A percentile compares a stretch with the other conserved stretches of the same genome.
Evolutionary conservation across 2,888 invertebrate genomes (phyloP).

Genomic region (Poecilobothrus nobilitatus): DNA sequence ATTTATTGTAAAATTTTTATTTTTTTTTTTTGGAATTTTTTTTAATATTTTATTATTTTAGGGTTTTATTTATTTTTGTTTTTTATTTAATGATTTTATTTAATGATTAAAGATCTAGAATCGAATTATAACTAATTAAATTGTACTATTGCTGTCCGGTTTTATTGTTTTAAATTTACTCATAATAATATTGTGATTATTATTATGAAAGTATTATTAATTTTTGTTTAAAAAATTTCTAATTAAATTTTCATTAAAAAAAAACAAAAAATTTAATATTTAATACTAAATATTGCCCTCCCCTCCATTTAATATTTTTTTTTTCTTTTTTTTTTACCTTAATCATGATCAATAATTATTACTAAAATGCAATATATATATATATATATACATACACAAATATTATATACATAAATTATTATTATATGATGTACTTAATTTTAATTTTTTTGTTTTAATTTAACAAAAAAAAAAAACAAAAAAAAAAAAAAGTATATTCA

Average conservation of each 20-base stretch:
- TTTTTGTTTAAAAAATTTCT: background rate
- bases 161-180: conserved; percentile 8
- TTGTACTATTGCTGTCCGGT: background rate
- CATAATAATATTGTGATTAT: background rate
- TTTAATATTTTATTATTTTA: background rate
- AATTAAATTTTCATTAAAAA: background rate
- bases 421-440: background rate
- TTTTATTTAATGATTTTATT: background rate
- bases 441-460: background rate
- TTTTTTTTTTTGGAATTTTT: background rate
- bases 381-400: too few relatives aligned
- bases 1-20: background rate
- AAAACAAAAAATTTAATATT: background rate
- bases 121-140: conserved; percentile 7
- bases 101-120: conserved; percentile 4
- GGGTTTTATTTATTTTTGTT: background rate
- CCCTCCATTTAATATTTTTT: background rate
- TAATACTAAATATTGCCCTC: background rate
- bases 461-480: too few relatives aligned
- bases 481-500: too few relatives aligned
- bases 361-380: too few relatives aligned
- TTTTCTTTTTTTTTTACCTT: background rate
- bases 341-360: background rate
- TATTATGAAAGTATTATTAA: background rate
- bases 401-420: too few relatives aligned